phyloP scores from a whole-genome alignment of 2,797 vertebrate genomes.

The Anguilla obscura region DNA sequence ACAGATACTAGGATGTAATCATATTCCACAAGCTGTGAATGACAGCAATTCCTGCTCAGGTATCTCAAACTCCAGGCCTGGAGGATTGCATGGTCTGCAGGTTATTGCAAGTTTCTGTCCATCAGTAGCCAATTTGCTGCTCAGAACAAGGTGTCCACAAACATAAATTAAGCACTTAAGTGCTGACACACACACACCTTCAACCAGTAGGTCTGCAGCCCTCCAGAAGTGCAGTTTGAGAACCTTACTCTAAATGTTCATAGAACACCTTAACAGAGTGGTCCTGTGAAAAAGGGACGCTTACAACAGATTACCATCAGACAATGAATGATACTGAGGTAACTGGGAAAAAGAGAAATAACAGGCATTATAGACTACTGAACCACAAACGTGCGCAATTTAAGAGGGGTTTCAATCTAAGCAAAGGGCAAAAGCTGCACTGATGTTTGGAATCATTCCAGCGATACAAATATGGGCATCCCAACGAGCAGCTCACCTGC shows the following conservation, averaged over 20 bases:
- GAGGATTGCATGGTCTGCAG: no score
- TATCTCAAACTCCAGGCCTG: no score
- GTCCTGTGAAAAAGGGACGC: neutral
- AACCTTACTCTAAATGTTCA: neutral
- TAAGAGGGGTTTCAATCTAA: neutral
- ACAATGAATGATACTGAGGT: neutral
- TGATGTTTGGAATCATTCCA: neutral
- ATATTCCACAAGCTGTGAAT: neutral
- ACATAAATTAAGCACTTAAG: no score
- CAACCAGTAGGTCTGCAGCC: no score
- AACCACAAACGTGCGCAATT: neutral
- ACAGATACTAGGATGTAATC: neutral
- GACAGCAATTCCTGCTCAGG: neutral
- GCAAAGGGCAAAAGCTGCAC: neutral
- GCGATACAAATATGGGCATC: neutral
- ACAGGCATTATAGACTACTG: neutral
- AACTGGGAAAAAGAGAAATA: neutral
- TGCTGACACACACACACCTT: no score
- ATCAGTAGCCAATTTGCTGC: no score
- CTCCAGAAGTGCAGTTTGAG: no score
- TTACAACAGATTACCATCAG: neutral
- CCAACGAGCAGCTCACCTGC: constrained; percentile 63
- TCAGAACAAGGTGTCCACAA: no score
- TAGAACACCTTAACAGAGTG: neutral
- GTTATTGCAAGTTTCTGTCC: no score